Percentiles rank a stretch among this genome's conserved stretches.
phyloP scores from a whole-genome alignment of 2,797 vertebrate genomes.

The Bovichtus variegatus region DNA sequence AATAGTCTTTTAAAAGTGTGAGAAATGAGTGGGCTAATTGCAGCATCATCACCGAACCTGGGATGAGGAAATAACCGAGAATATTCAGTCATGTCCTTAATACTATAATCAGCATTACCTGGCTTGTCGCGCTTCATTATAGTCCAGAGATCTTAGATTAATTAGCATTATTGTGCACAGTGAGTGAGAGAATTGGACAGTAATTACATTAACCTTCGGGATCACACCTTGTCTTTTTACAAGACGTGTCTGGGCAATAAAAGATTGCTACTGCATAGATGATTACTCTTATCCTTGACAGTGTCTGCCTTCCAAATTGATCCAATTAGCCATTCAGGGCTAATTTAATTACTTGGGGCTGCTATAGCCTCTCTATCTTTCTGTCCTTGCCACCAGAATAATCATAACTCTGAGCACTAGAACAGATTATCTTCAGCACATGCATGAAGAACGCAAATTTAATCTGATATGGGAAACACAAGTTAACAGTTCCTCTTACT shows the following conservation, averaged over 20 bases:
- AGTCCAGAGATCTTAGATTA: conserved; percentile 82
- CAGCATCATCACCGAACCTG: conserved; percentile 35
- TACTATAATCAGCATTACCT: conserved; percentile 81
- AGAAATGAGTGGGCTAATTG: conserved; percentile 64
- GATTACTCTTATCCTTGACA: conserved; percentile 86
- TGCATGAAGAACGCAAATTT: conserved; percentile 71
- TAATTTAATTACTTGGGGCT: conserved; percentile 83
- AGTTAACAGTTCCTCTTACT: conserved; percentile 48
- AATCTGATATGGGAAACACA: conserved; percentile 70
- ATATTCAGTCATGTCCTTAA: conserved; percentile 70
- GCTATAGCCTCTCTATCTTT: conserved; percentile 77
- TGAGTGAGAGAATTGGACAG: conserved; percentile 82
- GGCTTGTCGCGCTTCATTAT: conserved; percentile 78
- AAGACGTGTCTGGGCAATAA: conserved; percentile 81
- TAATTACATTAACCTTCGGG: conserved; percentile 86
- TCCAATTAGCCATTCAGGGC: conserved; percentile 86
- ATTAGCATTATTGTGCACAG: conserved; percentile 82
- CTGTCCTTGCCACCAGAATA: conserved; percentile 80
- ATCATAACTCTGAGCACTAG: conserved; percentile 73
- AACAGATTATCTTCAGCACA: conserved; percentile 78
- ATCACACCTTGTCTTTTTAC: conserved; percentile 85
- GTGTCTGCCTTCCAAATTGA: conserved; percentile 85
- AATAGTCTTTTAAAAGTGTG: conserved; percentile 47
- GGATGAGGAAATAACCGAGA: conserved; percentile 58
- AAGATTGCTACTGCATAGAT: conserved; percentile 83